phyloP scores from a whole-genome alignment of 2,888 invertebrate species.

The Ormyrus labotus region DNA sequence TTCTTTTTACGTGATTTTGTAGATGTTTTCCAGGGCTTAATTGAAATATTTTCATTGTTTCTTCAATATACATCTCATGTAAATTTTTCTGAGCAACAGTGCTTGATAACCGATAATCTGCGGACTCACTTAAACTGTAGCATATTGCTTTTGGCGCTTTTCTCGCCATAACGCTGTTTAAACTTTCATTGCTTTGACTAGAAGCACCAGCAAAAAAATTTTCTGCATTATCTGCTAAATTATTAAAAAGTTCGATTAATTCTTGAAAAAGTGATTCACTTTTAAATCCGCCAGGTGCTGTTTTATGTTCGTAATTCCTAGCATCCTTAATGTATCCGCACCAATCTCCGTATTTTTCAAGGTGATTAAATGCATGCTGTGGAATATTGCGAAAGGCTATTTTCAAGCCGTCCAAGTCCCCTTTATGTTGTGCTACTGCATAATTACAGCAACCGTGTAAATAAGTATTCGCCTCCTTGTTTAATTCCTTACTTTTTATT shows the following conservation, averaged over 20 bases:
- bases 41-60: no score
- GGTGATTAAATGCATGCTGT: constrained; percentile 55
- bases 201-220: constrained; percentile 15
- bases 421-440: constrained; percentile 46
- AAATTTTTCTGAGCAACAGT: constrained; percentile 53
- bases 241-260: not conserved
- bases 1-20: no score
- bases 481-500: constrained; percentile 54
- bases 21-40: no score
- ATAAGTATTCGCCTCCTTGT: constrained; percentile 54
- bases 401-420: constrained; percentile 50
- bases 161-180: constrained; percentile 54
- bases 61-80: not conserved
- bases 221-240: constrained; percentile 22
- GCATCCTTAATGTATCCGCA: constrained; percentile 49
- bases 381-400: constrained; percentile 51
- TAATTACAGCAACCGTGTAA: constrained; percentile 60
- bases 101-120: constrained; percentile 54
- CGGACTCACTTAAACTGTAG: constrained; percentile 48
- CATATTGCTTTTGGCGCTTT: constrained; percentile 54
- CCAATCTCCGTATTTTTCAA: constrained; percentile 52
- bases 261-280: not conserved
- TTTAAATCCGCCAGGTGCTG: constrained; percentile 35
- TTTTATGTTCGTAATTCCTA: constrained; percentile 37
- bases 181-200: constrained; percentile 50